Percentiles rank a stretch among this genome's conserved stretches.
Evolutionary conservation across 2,113 vertebrate species (phyloP).

Genomic region (Plecotus auritus): DNA sequence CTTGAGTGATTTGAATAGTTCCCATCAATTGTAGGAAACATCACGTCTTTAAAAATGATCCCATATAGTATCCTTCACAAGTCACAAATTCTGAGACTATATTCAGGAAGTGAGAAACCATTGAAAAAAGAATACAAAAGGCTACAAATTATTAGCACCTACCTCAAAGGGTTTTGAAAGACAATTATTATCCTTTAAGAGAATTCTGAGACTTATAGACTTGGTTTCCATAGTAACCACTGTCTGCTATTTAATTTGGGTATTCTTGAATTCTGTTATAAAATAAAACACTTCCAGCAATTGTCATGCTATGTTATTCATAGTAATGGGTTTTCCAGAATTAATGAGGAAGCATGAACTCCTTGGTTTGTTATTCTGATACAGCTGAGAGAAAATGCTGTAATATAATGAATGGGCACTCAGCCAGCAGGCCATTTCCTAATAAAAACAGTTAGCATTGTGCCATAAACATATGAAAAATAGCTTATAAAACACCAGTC

Average conservation of each 20-base stretch:
- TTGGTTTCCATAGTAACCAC: neutral
- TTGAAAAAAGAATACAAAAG: neutral
- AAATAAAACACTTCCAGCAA: conserved; percentile 67
- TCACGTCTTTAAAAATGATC: neutral
- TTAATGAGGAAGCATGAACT: conserved; percentile 53
- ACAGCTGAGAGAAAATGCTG: conserved; percentile 25
- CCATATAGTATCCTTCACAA: neutral
- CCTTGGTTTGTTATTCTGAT: neutral
- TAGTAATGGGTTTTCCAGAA: conserved; percentile 54
- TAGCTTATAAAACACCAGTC: neutral
- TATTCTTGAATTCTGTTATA: conserved; percentile 30
- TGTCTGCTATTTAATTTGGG: conserved; percentile 19
- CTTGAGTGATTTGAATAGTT: neutral
- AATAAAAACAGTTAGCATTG: conserved; percentile 58
- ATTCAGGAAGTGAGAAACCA: neutral
- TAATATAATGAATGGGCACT: conserved; percentile 48
- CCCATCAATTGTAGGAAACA: neutral
- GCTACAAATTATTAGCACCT: neutral
- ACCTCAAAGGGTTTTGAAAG: neutral
- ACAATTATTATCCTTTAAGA: neutral
- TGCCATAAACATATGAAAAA: conserved; percentile 53
- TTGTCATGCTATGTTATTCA: conserved; percentile 51
- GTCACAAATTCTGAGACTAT: neutral
- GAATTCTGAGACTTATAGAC: neutral
- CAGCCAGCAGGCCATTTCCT: conserved; percentile 50